phyloP scores from a whole-genome alignment of 2,888 invertebrate species.

The Melolontha melolontha region DNA sequence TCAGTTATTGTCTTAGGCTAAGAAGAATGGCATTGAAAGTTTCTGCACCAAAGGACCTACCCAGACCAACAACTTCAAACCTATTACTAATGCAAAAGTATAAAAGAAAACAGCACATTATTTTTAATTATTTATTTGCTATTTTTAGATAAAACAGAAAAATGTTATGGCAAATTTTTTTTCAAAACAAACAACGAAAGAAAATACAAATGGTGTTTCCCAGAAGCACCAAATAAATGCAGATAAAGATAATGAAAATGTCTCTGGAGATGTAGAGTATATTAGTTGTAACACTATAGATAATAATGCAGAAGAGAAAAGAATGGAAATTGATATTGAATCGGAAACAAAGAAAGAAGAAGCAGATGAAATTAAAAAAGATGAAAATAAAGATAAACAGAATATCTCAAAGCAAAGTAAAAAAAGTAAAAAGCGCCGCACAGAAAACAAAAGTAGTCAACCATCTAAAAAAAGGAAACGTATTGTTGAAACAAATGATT shows the following conservation, averaged over 20 bases:
- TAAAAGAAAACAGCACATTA: background rate
- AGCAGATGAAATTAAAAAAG: constrained; percentile 1
- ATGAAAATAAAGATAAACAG: constrained; percentile 20
- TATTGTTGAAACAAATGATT: constrained; percentile 34
- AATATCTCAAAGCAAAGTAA: constrained; percentile 13
- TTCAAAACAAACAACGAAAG: constrained; percentile 13
- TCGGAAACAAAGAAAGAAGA: constrained; percentile 20
- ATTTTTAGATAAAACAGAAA: constrained; percentile 38
- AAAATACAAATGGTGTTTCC: background rate
- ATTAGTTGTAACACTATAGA: background rate
- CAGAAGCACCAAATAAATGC: background rate
- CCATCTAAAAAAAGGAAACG: constrained; percentile 33
- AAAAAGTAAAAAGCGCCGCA: constrained; percentile 27
- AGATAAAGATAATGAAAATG: background rate
- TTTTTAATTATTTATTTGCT: background rate
- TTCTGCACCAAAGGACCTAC: constrained; percentile 13
- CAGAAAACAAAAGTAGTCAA: constrained; percentile 29
- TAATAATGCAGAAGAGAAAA: background rate
- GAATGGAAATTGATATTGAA: constrained; percentile 6
- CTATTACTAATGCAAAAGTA: constrained; percentile 11
- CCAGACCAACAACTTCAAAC: constrained; percentile 16
- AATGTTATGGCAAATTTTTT: constrained; percentile 40
- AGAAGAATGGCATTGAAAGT: constrained; percentile 25
- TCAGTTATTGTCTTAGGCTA: background rate
- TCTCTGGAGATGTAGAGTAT: background rate